These are phyloP conservation scores for Dasypolia templi DNA, from an alignment of 2,888 invertebrate species.

Conservation along the genomic window DNA sequence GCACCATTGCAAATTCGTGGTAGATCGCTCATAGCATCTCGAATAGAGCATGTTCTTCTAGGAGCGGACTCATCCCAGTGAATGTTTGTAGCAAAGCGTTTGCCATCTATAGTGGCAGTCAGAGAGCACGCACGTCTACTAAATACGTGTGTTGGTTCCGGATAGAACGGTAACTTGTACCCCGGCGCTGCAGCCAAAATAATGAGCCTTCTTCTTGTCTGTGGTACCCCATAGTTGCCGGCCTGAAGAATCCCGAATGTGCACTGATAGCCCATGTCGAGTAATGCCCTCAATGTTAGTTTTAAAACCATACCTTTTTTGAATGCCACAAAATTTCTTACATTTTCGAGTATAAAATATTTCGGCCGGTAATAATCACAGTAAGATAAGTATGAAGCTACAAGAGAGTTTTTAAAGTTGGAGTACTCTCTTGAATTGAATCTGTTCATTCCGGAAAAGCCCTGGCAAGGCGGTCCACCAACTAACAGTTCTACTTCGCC, in stretches of 20 bases:
- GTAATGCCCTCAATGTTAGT: constrained; percentile 93
- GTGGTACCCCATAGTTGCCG: constrained; percentile 96
- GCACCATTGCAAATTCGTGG: constrained; percentile 94
- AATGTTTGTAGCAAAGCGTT: constrained; percentile 88
- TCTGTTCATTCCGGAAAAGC: constrained; percentile 97
- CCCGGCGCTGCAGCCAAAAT: constrained; percentile 96
- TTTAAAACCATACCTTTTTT: constrained; percentile 95
- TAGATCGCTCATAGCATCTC: constrained; percentile 96
- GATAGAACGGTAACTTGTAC: constrained; percentile 93
- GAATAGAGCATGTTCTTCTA: constrained; percentile 93
- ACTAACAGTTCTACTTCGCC: constrained; percentile 96
- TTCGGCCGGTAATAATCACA: constrained; percentile 96
- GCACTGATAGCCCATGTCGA: constrained; percentile 96
- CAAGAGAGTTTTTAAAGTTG: constrained; percentile 95
- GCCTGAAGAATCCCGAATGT: constrained; percentile 96
- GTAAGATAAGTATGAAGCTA: constrained; percentile 95
- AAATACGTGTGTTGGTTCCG: constrained; percentile 95
- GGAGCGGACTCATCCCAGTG: constrained; percentile 93
- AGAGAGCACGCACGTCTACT: constrained; percentile 92
- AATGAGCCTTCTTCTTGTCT: constrained; percentile 94
- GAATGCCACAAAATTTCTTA: constrained; percentile 96
- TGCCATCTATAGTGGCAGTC: constrained; percentile 85
- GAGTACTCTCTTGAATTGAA: constrained; percentile 96
- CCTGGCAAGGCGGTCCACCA: constrained; percentile 97
- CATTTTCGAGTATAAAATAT: constrained; percentile 96